Evolutionary conservation across 2,888 invertebrate species (phyloP).

Genomic region (Drosophila emarginata): DNA sequence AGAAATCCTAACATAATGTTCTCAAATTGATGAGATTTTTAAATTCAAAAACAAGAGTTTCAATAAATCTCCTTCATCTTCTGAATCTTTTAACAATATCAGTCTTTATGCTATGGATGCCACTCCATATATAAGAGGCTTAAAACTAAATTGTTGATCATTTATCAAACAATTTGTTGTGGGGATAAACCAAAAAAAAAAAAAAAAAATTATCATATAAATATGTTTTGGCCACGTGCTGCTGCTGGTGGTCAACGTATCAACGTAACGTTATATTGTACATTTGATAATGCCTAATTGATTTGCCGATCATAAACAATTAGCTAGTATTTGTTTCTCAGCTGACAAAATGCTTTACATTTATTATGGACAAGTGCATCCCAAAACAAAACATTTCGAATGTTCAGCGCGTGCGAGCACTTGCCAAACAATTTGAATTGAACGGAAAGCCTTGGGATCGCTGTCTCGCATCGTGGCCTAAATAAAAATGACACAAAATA

Average conservation of each 20-base stretch:
- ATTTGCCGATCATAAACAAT: constrained; percentile 53
- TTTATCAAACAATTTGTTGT: no score
- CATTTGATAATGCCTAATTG: constrained; percentile 68
- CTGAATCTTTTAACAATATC: no score
- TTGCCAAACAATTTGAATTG: constrained; percentile 62
- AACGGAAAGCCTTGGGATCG: constrained; percentile 57
- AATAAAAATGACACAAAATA: constrained; percentile 51
- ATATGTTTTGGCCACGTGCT: constrained; percentile 54
- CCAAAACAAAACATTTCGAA: constrained; percentile 58
- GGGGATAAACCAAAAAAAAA: no score
- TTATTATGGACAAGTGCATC: constrained; percentile 56
- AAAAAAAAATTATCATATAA: no score
- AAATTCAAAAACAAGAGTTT: no score
- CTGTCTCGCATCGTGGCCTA: constrained; percentile 59
- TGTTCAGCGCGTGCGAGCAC: constrained; percentile 64
- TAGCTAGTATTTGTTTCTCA: not conserved
- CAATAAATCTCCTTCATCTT: no score
- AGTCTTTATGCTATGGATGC: no score
- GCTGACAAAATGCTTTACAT: constrained; percentile 33
- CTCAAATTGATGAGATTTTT: no score
- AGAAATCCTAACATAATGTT: no score
- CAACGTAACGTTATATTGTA: constrained; percentile 52
- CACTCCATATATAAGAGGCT: no score
- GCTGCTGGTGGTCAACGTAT: not conserved
- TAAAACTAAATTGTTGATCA: no score